phyloP scores from a whole-genome alignment of 1,140 invertebrate genomes.

The Drosophila pseudoobscura region DNA sequence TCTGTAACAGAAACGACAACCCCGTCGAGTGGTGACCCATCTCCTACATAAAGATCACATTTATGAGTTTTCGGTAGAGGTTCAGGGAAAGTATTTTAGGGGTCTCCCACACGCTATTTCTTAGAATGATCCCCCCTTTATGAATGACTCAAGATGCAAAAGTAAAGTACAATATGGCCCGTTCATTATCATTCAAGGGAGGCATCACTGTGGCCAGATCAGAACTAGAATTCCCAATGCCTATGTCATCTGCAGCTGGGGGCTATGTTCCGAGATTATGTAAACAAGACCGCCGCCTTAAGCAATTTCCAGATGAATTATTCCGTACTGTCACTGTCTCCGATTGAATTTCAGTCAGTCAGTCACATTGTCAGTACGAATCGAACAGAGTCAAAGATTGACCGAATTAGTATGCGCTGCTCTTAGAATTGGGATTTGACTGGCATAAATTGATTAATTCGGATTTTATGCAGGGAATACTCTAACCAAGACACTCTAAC shows the following conservation, averaged over 20 bases:
- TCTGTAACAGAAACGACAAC: background rate
- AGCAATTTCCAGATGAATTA: conserved; percentile 38
- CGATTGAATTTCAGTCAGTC: background rate
- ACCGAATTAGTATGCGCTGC: conserved; percentile 12
- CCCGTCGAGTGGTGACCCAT: background rate
- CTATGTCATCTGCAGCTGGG: conserved; percentile 57
- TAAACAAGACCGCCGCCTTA: conserved; percentile 29
- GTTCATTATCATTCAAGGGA: conserved; percentile 1
- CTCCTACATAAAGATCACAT: no score
- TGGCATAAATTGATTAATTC: conserved; percentile 20
- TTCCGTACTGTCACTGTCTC: conserved; percentile 6
- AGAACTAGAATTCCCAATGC: conserved; percentile 24
- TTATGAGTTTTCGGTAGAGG: no score
- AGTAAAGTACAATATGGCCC: conserved; percentile 1
- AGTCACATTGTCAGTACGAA: background rate
- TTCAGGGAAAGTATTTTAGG: background rate
- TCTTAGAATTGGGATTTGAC: conserved; percentile 20
- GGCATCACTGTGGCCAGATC: conserved; percentile 30
- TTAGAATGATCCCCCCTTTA: no score
- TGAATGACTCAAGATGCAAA: background rate
- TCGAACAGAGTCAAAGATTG: background rate
- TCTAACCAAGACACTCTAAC: conserved; percentile 6
- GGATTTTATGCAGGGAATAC: conserved; percentile 33
- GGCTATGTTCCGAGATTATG: conserved; percentile 32
- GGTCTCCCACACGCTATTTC: background rate